Percentiles rank a stretch among this genome's conserved stretches.
These are phyloP conservation scores for Hydraecia micacea DNA, from an alignment of 2,888 invertebrate species.

Conservation along the genomic window DNA sequence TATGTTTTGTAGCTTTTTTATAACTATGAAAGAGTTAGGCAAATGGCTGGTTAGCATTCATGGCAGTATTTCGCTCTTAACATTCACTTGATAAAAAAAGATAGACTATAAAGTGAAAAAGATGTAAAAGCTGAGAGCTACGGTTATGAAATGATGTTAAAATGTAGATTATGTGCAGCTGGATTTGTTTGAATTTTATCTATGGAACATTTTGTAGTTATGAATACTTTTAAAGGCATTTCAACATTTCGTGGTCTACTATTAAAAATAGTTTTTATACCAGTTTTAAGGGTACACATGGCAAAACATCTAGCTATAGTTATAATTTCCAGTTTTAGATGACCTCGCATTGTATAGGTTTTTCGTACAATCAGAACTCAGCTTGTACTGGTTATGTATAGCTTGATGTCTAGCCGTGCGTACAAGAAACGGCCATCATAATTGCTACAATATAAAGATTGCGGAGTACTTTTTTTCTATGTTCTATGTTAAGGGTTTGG, in stretches of 20 bases:
- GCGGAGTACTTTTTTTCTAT: background rate
- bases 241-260: background rate
- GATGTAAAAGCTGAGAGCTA: conserved; percentile 37
- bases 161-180: conserved; percentile 14
- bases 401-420: too few species aligned
- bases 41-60: conserved; percentile 64
- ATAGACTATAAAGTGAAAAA: conserved; percentile 44
- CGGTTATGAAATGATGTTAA: conserved; percentile 17
- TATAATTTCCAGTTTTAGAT: too few species aligned
- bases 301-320: too few species aligned
- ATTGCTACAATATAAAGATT: background rate
- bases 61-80: conserved; percentile 54
- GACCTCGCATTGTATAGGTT: too few species aligned
- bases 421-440: background rate
- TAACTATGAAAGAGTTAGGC: conserved; percentile 72
- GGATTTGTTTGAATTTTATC: background rate
- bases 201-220: background rate
- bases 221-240: background rate
- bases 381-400: too few species aligned
- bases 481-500: too few species aligned
- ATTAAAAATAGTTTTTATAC: background rate
- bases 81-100: conserved; percentile 49
- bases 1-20: conserved; percentile 71
- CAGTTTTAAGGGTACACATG: background rate
- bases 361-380: too few species aligned